Evolutionary conservation across 2,113 vertebrate genomes (phyloP).

Genomic region (Cottus gobio): DNA sequence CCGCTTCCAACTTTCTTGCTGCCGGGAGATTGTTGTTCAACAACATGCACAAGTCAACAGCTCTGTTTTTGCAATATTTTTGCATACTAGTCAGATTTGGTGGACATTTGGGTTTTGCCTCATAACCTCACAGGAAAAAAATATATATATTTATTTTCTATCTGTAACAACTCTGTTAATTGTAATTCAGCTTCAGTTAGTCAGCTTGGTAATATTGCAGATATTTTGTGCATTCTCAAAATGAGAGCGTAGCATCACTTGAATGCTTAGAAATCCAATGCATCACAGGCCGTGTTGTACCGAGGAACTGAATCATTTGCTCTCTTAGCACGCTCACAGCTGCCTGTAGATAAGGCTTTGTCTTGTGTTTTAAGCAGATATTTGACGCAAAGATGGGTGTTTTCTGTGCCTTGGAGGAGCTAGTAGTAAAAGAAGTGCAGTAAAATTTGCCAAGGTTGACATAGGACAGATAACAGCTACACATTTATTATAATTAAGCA

Average conservation of each 20-base stretch:
- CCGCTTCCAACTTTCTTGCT: slow-evolving; percentile 44
- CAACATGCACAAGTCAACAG: slow-evolving; percentile 36
- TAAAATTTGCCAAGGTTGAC: slow-evolving; percentile 75
- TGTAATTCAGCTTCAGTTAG: slow-evolving; percentile 27
- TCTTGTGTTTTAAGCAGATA: slow-evolving; percentile 74
- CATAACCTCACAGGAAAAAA: neutral
- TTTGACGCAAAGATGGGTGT: slow-evolving; percentile 71
- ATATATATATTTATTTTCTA: neutral
- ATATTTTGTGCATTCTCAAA: slow-evolving; percentile 36
- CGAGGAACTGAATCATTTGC: slow-evolving; percentile 66
- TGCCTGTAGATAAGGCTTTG: slow-evolving; percentile 75
- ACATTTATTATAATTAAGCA: slow-evolving; percentile 78
- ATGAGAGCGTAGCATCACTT: slow-evolving; percentile 18
- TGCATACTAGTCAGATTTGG: slow-evolving; percentile 8
- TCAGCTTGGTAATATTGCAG: slow-evolving; percentile 31
- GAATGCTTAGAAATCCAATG: slow-evolving; percentile 47
- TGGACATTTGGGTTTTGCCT: slow-evolving; percentile 25
- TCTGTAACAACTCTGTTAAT: slow-evolving; percentile 30
- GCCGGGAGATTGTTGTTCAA: slow-evolving; percentile 44
- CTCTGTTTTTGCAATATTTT: slow-evolving; percentile 21
- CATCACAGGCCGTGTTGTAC: slow-evolving; percentile 34
- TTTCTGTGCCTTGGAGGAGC: slow-evolving; percentile 64
- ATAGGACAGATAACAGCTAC: slow-evolving; percentile 78
- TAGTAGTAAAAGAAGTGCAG: slow-evolving; percentile 57
- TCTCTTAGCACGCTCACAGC: slow-evolving; percentile 68